These are phyloP conservation scores for Brienomyrus brachyistius DNA, from an alignment of 2,113 vertebrate species.

Conservation along the genomic window DNA sequence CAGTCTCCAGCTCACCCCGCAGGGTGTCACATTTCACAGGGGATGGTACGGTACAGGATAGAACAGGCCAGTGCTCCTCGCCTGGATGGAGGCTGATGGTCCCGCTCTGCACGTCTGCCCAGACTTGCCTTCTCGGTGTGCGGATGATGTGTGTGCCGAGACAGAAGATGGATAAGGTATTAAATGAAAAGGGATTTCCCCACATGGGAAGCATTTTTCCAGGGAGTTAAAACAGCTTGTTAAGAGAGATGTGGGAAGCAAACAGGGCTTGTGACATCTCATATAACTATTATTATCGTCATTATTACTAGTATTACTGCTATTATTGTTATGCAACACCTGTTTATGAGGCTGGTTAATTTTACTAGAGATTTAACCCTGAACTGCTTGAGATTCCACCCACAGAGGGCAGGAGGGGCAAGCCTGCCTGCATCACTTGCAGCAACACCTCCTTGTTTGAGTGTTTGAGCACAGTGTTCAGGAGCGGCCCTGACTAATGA, in stretches of 20 bases:
- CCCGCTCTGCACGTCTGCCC: background rate
- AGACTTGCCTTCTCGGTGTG: background rate
- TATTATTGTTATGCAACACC: background rate
- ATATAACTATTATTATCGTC: background rate
- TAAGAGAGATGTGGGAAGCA: background rate
- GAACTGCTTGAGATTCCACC: background rate
- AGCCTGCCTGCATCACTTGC: background rate
- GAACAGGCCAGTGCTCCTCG: background rate
- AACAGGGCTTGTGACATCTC: background rate
- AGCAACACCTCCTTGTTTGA: background rate
- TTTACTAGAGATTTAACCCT: background rate
- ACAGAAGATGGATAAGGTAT: background rate
- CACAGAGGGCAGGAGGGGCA: background rate
- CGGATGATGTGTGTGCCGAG: background rate
- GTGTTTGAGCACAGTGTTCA: background rate
- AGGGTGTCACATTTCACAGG: background rate
- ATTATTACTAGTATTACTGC: background rate
- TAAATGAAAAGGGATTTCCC: background rate
- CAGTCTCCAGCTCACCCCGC: background rate
- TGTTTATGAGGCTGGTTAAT: background rate
- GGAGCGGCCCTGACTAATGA: background rate
- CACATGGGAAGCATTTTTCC: background rate
- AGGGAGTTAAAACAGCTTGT: background rate
- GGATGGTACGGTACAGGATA: background rate
- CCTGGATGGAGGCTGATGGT: background rate